These are phyloP conservation scores for Anthoscopus minutus DNA, from an alignment of 2,113 vertebrate genomes.

Conservation along the genomic window DNA sequence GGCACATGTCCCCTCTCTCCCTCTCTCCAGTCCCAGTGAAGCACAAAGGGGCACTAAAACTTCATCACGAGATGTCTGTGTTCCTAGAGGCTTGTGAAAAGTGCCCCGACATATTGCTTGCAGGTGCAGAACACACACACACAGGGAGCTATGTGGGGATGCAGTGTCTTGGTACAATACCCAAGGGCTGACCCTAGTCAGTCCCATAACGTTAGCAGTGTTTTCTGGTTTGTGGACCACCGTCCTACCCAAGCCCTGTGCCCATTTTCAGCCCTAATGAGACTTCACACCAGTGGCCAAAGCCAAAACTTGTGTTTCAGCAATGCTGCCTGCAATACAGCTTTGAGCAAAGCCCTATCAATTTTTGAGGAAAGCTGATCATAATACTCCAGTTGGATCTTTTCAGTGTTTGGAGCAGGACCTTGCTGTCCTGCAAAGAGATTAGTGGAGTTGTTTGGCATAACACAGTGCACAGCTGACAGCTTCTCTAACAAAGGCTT, in stretches of 20 bases:
- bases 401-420: not conserved
- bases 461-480: not conserved
- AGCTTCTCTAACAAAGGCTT: not conserved
- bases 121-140: not conserved
- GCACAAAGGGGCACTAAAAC: not conserved
- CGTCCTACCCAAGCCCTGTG: not conserved
- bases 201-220: not conserved
- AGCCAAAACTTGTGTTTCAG: not conserved
- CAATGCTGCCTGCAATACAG: not conserved
- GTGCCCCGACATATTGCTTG: not conserved
- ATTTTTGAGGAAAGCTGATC: not conserved
- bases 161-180: not conserved
- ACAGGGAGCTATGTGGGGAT: not conserved
- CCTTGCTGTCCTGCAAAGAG: not conserved
- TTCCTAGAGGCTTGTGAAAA: not conserved
- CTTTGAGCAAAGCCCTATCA: not conserved
- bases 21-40: not conserved
- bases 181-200: not conserved
- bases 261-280: not conserved
- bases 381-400: not conserved
- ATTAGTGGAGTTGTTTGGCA: not conserved
- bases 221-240: not conserved
- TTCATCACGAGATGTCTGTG: accelerated
- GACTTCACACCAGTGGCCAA: not conserved
- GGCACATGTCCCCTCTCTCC: not conserved